These are phyloP conservation scores for Celastrina argiolus DNA, from an alignment of 2,888 invertebrate genomes.

Conservation along the genomic window DNA sequence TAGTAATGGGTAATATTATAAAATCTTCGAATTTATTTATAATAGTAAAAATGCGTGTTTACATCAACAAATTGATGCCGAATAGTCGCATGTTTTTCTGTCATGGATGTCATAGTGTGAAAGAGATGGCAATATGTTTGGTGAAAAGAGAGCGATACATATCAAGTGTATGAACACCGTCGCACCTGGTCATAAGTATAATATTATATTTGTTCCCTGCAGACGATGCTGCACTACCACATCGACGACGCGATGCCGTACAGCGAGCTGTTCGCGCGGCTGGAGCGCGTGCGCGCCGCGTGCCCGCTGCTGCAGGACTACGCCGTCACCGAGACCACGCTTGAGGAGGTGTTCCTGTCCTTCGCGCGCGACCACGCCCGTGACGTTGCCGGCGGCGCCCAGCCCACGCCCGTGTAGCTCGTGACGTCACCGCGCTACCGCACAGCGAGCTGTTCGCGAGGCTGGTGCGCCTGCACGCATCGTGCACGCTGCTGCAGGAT, in stretches of 20 bases:
- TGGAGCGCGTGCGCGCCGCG: conserved; percentile 71
- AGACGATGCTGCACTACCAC: conserved; percentile 84
- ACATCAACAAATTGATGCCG: too few species aligned
- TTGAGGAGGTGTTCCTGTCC: conserved; percentile 86
- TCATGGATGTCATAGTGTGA: too few species aligned
- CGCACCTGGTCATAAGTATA: background rate
- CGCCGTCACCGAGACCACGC: conserved; percentile 86
- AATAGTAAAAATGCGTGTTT: too few species aligned
- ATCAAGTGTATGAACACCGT: too few species aligned
- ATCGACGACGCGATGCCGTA: conserved; percentile 80
- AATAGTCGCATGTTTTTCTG: too few species aligned
- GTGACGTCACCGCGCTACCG: conserved; percentile 45
- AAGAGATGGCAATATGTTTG: too few species aligned
- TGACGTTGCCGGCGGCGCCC: background rate
- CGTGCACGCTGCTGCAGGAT: conserved; percentile 79
- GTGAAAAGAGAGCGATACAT: too few species aligned
- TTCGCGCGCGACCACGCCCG: conserved; percentile 45
- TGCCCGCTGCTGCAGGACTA: conserved; percentile 83
- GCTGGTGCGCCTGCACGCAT: conserved; percentile 73
- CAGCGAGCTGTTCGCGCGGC: conserved; percentile 77
- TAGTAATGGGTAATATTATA: too few species aligned
- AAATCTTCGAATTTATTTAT: too few species aligned
- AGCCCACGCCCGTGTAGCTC: background rate
- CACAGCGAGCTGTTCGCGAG: conserved; percentile 80
- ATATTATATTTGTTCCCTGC: conserved; percentile 32